Evolutionary conservation across 2,113 vertebrate genomes (phyloP).

Genomic region (Neomonachus schauinslandi): DNA sequence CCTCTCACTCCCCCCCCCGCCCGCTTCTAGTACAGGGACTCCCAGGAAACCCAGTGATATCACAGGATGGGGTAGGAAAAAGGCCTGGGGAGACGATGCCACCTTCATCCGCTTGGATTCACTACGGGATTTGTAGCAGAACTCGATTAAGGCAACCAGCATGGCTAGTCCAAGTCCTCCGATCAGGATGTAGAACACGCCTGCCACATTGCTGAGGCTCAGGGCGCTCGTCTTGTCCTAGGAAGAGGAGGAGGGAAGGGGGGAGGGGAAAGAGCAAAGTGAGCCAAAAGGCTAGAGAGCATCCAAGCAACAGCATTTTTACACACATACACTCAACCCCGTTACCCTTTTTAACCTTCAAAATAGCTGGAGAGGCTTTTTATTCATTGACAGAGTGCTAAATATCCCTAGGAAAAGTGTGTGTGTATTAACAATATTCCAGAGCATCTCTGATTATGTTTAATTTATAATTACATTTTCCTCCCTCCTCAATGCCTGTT

Average conservation of each 20-base stretch:
- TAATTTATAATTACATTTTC: slow-evolving; percentile 59
- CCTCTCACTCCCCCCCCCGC: neutral
- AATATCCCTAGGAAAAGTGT: neutral
- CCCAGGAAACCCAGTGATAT: slow-evolving; percentile 87
- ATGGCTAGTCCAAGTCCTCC: slow-evolving; percentile 98
- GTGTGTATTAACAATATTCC: neutral
- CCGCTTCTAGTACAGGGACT: slow-evolving; percentile 72
- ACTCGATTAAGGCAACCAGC: slow-evolving; percentile 99
- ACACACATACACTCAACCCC: slow-evolving; percentile 72
- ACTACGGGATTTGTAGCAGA: slow-evolving; percentile 99
- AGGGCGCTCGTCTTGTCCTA: slow-evolving; percentile 99
- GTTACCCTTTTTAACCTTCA: slow-evolving; percentile 74
- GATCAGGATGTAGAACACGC: slow-evolving; percentile 99
- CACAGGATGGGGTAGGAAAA: slow-evolving; percentile 90
- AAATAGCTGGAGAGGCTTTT: slow-evolving; percentile 71
- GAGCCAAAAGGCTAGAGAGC: slow-evolving; percentile 65
- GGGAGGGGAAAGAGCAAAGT: slow-evolving; percentile 77
- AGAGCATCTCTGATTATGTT: neutral
- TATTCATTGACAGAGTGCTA: neutral
- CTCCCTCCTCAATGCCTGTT: slow-evolving; percentile 61
- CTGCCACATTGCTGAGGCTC: slow-evolving; percentile 99
- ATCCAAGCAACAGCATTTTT: slow-evolving; percentile 61
- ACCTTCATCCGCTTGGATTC: slow-evolving; percentile 99
- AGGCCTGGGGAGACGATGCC: slow-evolving; percentile 90
- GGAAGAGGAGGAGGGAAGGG: slow-evolving; percentile 77